Conservation (phyloP, 2,888 invertebrate species). For the Lasioglossum figueresi region DNA sequence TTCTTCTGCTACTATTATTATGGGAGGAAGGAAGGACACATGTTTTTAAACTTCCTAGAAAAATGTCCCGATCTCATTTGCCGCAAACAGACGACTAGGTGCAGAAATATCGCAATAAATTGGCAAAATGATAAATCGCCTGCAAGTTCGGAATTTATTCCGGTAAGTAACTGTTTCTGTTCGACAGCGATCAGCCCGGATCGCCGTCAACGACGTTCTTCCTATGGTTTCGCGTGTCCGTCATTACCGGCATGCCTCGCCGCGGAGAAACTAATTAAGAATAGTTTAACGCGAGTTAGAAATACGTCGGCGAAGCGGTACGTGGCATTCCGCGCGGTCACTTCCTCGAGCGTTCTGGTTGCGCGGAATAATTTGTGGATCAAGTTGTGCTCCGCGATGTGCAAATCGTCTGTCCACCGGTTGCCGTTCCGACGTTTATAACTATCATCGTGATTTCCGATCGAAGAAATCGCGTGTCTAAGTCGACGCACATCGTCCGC, state of each 20-base stretch:
- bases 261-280: slow-evolving; percentile 9
- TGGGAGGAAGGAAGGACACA: too few relatives aligned
- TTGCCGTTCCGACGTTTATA: background rate
- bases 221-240: background rate
- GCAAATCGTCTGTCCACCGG: background rate
- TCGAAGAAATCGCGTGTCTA: background rate
- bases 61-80: too few relatives aligned
- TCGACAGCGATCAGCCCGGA: background rate
- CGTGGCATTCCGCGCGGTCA: slow-evolving; percentile 9
- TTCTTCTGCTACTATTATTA: too few relatives aligned
- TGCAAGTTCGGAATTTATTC: background rate
- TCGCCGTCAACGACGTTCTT: background rate
- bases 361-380: background rate
- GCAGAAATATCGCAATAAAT: background rate
- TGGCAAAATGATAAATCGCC: background rate
- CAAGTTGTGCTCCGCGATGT: background rate
- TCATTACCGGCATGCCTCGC: slow-evolving; percentile 5
- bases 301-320: slow-evolving; percentile 7
- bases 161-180: background rate
- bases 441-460: background rate
- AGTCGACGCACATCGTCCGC: background rate
- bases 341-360: background rate
- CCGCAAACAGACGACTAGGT: too few relatives aligned
- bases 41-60: too few relatives aligned
- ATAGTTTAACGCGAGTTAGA: slow-evolving; percentile 7